Evolutionary conservation across 2,797 vertebrate genomes (phyloP), one percentile per base, ranked within the genome.

Genomic region (Alauda arvensis): DNA sequence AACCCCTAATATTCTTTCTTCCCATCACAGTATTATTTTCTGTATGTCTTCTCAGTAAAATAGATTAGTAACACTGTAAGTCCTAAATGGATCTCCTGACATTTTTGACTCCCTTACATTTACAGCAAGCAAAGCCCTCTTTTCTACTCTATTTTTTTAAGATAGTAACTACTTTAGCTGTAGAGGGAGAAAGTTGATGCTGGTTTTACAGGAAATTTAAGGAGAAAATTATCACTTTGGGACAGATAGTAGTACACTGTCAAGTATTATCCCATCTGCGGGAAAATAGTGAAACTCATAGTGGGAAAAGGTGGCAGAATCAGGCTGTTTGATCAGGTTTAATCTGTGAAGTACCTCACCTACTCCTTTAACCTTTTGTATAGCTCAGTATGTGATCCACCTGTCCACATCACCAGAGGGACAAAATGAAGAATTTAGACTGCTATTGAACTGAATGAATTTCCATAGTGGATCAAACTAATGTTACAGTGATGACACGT

Each of bases 401-500:
- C 91, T 95, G 90, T 82, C 92, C 69, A 71, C 48, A 62, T 89
- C 68, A 81, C 84, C 74, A 75, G 77, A 67, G 70, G 87, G 90
- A 91, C 89, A 83, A 93, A 91, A 81, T 78, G 86, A 89, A 86
- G 90, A 93, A 93, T 86, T 91, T 84, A 90, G 53, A 31, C 72
- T 85, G 84, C 82, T 92, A 29, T 90, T 91, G 72, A 84, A 66
- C 66, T 37, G 85, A 85, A 91, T 63, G 63, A 83, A 87, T 92
- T 95, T 95, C 82, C 92, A 83, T 93, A 93, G 83, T 88, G 93
- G 92, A 92, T 93, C 87, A 89, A 70, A 88, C 66, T 91, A 85
- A 94, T 91, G 87, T 93, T 95, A 65, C 81, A 91, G 91, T 85
- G 91, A 93, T 96, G 93, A 94, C 91, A 95, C 46, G 37, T 89